Evolutionary conservation across 1,140 invertebrate species (phyloP).

Genomic region (Berghia stephanieae): DNA sequence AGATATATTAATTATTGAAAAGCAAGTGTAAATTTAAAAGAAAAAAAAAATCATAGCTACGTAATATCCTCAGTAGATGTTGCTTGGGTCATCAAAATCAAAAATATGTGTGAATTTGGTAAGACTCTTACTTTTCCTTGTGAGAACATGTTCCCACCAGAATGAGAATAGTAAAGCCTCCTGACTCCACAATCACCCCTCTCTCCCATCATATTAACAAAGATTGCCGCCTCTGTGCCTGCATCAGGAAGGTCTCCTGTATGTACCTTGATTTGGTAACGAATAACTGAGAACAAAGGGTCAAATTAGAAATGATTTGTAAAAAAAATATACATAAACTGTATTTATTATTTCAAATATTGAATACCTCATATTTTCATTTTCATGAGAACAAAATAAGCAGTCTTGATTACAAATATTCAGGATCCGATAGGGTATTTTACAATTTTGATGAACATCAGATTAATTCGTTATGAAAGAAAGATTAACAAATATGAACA

Average conservation of each 20-base stretch:
- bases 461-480: too few species aligned
- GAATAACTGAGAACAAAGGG: constrained; percentile 49
- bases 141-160: constrained; percentile 43
- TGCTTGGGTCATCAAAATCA: not conserved
- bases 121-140: constrained; percentile 51
- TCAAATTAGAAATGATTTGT: not conserved
- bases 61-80: too few species aligned
- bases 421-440: too few species aligned
- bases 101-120: not conserved
- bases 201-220: constrained; percentile 54
- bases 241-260: constrained; percentile 55
- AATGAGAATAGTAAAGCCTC: constrained; percentile 45
- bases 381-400: not conserved
- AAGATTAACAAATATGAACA: too few species aligned
- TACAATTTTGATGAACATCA: too few species aligned
- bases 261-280: constrained; percentile 56
- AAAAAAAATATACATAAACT: not conserved
- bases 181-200: constrained; percentile 58
- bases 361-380: not conserved
- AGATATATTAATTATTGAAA: too few species aligned
- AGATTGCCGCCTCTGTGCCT: constrained; percentile 60
- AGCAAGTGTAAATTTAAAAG: too few species aligned
- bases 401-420: too few species aligned
- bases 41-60: too few species aligned
- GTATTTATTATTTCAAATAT: not conserved